A percentile compares a stretch with the other conserved stretches of the same genome.
Evolutionary conservation across 2,113 vertebrate genomes (phyloP).

Genomic region (Halcyon senegalensis): DNA sequence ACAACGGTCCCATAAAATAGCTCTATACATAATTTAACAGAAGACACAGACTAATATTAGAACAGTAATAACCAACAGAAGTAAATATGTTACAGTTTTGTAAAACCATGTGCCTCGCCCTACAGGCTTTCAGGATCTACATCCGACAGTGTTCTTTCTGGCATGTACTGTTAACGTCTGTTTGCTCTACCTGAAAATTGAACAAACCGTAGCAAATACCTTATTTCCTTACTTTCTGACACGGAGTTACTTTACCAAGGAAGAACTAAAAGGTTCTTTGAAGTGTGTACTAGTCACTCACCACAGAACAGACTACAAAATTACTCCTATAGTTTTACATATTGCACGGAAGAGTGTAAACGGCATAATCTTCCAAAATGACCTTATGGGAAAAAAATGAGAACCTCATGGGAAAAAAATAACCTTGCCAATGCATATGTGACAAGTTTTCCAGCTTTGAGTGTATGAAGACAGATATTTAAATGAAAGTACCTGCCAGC

Average conservation of each 20-base stretch:
- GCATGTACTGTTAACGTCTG: constrained; percentile 53
- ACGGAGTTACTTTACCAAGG: constrained; percentile 23
- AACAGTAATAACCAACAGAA: constrained; percentile 62
- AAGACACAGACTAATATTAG: constrained; percentile 63
- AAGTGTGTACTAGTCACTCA: constrained; percentile 15
- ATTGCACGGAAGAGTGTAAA: constrained; percentile 17
- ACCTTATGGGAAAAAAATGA: background rate
- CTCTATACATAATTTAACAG: constrained; percentile 68
- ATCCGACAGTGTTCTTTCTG: constrained; percentile 37
- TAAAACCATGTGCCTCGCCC: constrained; percentile 46
- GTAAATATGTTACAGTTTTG: constrained; percentile 53
- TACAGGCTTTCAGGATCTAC: constrained; percentile 46
- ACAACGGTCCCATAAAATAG: constrained; percentile 62
- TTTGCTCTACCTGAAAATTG: constrained; percentile 72
- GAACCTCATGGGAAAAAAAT: background rate
- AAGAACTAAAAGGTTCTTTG: constrained; percentile 42
- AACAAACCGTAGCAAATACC: constrained; percentile 53
- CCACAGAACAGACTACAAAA: background rate
- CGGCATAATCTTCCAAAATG: background rate
- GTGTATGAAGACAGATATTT: background rate
- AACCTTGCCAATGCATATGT: background rate
- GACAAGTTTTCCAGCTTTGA: background rate
- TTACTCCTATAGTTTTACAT: constrained; percentile 9
- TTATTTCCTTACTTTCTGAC: constrained; percentile 63
- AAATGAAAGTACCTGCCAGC: constrained; percentile 1